Percentiles rank a stretch among this genome's conserved stretches.
Evolutionary conservation across 2,888 invertebrate species (phyloP).

Genomic region (Ectemnius cavifrons): DNA sequence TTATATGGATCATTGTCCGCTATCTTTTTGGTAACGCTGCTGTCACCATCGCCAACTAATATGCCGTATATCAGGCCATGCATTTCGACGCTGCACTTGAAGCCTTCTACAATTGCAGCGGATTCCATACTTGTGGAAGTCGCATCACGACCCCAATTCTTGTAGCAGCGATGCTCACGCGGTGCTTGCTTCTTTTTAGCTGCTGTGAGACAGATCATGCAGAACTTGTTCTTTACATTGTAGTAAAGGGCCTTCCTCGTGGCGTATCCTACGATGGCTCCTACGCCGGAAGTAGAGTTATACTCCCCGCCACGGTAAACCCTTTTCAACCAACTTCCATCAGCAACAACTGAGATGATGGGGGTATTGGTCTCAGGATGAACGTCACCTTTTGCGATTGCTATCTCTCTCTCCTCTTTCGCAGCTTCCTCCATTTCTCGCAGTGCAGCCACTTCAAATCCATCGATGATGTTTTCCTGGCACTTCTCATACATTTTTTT

Average conservation of each 20-base stretch:
- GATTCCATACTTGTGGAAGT: conserved; percentile 25
- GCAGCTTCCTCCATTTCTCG: conserved; percentile 7
- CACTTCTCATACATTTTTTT: neutral
- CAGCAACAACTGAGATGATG: conserved; percentile 42
- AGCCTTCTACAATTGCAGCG: conserved; percentile 52
- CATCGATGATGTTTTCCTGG: conserved; percentile 26
- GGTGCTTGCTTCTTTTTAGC: too few relatives aligned
- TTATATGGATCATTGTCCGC: conserved; percentile 5
- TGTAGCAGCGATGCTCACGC: conserved; percentile 33
- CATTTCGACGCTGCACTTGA: conserved; percentile 45
- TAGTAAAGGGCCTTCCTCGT: conserved; percentile 27
- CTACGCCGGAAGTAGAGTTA: conserved; percentile 49
- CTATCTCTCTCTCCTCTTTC: conserved; percentile 22
- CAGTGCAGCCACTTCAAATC: conserved; percentile 20
- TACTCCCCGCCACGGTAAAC: conserved; percentile 41
- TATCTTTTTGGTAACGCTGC: conserved; percentile 1
- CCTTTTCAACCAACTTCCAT: conserved; percentile 55
- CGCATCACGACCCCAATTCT: conserved; percentile 58
- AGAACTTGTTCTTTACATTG: neutral
- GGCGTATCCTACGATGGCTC: conserved; percentile 43
- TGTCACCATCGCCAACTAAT: conserved; percentile 62
- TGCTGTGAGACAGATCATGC: neutral
- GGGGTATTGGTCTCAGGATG: conserved; percentile 30
- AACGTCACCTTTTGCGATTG: conserved; percentile 39
- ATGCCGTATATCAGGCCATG: conserved; percentile 35